These are phyloP conservation scores for Morpho deidamia DNA, from an alignment of 2,888 invertebrate genomes.

Conservation along the genomic window DNA sequence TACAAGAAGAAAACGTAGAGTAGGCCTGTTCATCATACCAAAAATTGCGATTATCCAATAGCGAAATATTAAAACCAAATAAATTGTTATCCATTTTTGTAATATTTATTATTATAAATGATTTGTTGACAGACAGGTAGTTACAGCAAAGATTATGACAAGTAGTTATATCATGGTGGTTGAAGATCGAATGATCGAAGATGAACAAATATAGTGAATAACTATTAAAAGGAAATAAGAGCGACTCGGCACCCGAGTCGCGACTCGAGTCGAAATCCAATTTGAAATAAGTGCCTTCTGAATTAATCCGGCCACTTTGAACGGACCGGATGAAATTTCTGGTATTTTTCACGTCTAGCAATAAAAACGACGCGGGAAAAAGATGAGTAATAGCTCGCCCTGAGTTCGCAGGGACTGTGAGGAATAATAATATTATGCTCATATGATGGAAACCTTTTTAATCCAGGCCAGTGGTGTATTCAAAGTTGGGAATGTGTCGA, in stretches of 20 bases:
- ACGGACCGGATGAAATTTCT: slow-evolving; percentile 73
- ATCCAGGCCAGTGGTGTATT: slow-evolving; percentile 46
- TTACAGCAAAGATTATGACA: not conserved
- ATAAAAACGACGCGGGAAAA: slow-evolving; percentile 70
- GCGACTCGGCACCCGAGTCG: slow-evolving; percentile 48
- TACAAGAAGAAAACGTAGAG: no score
- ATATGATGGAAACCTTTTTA: slow-evolving; percentile 61
- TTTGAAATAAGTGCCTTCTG: slow-evolving; percentile 77
- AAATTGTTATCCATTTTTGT: no score
- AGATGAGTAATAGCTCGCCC: slow-evolving; percentile 71
- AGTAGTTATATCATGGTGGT: not conserved
- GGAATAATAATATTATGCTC: slow-evolving; percentile 72
- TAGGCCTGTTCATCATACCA: no score
- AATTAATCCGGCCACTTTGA: slow-evolving; percentile 76
- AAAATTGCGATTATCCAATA: no score
- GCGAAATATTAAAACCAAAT: no score
- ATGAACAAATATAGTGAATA: slow-evolving; percentile 11
- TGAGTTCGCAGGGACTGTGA: slow-evolving; percentile 61
- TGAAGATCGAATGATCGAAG: not conserved
- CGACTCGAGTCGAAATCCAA: slow-evolving; percentile 66
- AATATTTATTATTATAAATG: no score
- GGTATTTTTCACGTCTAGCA: slow-evolving; percentile 76
- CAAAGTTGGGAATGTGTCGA: slow-evolving; percentile 26
- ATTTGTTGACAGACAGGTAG: no score
- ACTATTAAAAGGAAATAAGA: slow-evolving; percentile 66